phyloP scores from a whole-genome alignment of 1,140 invertebrate species.

The Trichomalopsis sarcophagae region DNA sequence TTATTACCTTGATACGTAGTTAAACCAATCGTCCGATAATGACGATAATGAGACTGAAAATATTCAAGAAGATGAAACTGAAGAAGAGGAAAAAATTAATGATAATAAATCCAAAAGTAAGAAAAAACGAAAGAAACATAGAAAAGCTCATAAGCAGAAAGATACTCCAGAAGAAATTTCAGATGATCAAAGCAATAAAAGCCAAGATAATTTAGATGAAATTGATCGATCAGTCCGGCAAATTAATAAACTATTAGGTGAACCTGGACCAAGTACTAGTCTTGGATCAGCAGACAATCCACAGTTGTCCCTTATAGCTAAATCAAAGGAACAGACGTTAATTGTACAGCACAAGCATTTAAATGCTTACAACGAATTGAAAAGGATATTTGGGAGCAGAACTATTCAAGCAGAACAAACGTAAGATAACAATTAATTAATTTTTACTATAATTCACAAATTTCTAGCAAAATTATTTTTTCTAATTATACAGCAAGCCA shows the following conservation, averaged over 20 bases:
- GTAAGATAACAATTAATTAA: conserved; percentile 67
- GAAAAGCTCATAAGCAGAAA: conserved; percentile 60
- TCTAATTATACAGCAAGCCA: conserved; percentile 73
- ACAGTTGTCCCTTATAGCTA: conserved; percentile 58
- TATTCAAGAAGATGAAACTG: neutral
- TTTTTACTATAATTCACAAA: conserved; percentile 30
- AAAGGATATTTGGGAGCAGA: conserved; percentile 89
- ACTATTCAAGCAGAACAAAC: conserved; percentile 82
- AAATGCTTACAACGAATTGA: conserved; percentile 89
- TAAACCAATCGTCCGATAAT: conserved; percentile 47
- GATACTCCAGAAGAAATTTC: conserved; percentile 74
- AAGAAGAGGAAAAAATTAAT: conserved; percentile 16
- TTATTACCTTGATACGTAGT: conserved; percentile 16
- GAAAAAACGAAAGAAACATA: conserved; percentile 82
- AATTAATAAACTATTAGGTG: conserved; percentile 84
- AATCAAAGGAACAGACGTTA: conserved; percentile 75
- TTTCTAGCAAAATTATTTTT: conserved; percentile 33
- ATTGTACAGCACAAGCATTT: conserved; percentile 83
- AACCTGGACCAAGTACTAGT: conserved; percentile 69
- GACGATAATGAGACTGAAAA: conserved; percentile 41
- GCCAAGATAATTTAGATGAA: conserved; percentile 81
- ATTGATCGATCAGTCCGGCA: conserved; percentile 83
- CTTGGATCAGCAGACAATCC: conserved; percentile 57
- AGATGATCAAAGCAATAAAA: conserved; percentile 76
- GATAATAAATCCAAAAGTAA: conserved; percentile 33